Conservation (phyloP, 1,140 invertebrate genomes). For the Babylonia areolata region DNA sequence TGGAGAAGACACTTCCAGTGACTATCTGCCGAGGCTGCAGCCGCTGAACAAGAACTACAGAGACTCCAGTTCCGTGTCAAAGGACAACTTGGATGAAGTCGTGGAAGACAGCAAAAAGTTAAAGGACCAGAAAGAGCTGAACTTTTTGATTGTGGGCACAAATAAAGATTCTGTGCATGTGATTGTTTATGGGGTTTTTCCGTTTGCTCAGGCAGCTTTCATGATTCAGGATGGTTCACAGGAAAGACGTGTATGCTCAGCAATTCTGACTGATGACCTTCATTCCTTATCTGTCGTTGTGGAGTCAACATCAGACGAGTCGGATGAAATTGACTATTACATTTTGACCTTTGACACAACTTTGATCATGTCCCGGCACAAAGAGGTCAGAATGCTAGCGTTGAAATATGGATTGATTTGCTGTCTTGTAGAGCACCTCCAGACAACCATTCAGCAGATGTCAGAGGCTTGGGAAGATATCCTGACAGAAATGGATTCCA, state of each 20-base stretch:
- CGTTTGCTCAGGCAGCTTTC: constrained; percentile 83
- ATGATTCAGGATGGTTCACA: constrained; percentile 51
- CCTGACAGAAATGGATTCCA: constrained; percentile 94
- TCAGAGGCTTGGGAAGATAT: constrained; percentile 96
- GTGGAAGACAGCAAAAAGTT: constrained; percentile 81
- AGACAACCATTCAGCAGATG: constrained; percentile 81
- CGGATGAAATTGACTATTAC: constrained; percentile 77
- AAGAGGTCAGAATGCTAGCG: constrained; percentile 84
- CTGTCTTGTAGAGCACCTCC: constrained; percentile 74
- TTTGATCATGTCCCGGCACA: constrained; percentile 81
- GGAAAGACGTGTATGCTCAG: constrained; percentile 61
- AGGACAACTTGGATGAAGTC: constrained; percentile 77
- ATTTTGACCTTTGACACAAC: constrained; percentile 78
- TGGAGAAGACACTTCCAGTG: constrained; percentile 73
- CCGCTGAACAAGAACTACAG: constrained; percentile 79
- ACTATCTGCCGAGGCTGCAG: constrained; percentile 80
- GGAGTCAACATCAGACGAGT: constrained; percentile 66
- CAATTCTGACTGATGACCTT: constrained; percentile 75
- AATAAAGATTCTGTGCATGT: constrained; percentile 84
- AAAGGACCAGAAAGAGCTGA: constrained; percentile 84
- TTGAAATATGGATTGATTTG: constrained; percentile 82
- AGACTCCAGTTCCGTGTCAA: constrained; percentile 28
- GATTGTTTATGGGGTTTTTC: constrained; percentile 90
- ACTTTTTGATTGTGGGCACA: constrained; percentile 87
- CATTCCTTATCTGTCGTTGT: constrained; percentile 71